Evolutionary conservation across 2,113 vertebrate species (phyloP), one percentile per base, ranked within the genome.

Genomic region (Theristicus caerulescens): DNA sequence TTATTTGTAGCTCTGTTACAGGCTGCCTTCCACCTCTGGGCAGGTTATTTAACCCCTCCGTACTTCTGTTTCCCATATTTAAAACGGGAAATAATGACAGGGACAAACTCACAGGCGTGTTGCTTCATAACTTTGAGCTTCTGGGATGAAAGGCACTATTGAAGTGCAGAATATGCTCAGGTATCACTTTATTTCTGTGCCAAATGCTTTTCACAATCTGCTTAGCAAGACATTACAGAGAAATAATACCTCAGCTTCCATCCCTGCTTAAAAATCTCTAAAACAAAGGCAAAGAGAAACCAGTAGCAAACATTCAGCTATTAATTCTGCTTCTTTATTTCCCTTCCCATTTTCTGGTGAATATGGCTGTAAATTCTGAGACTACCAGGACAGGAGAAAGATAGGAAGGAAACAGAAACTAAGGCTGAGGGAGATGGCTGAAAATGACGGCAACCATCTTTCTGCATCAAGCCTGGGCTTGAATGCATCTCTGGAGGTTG

Each of bases 61-160:
- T 80, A 80, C 40, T 90, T 69, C 70, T 47, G 3, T 82, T 93
- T 94, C 26, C 49, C 9, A 13, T 78, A 72, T 76, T 94, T 87
- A 73, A 94, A 95, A 77, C 82, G 44, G 18, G 34, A 88, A 95
- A 72, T 94, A 87, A 94, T 85, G 44, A 61, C 46, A 90, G 36
- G 62, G 52, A 72, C 76, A 92, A 90, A 90, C 78, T 95, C 59
- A 52, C 25, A 89, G 77, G 47, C 3, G 0, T 95, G 69, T 82
- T 89, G 65, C 47, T 90, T 91, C 36, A 7, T 88, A 93, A 52
- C 90, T 94, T 95, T 97, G 87, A 94, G 86, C 58, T 65, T 92
- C 74, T 55, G 34, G 57, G 78, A 94, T 94, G 69, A 95, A 97
- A 97, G 57, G 62, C 29, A 61, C 40, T 87, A 85, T 34, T 95